Conservation (phyloP, 2,888 invertebrate genomes). For the Sinodicranocentrus sp. region DNA sequence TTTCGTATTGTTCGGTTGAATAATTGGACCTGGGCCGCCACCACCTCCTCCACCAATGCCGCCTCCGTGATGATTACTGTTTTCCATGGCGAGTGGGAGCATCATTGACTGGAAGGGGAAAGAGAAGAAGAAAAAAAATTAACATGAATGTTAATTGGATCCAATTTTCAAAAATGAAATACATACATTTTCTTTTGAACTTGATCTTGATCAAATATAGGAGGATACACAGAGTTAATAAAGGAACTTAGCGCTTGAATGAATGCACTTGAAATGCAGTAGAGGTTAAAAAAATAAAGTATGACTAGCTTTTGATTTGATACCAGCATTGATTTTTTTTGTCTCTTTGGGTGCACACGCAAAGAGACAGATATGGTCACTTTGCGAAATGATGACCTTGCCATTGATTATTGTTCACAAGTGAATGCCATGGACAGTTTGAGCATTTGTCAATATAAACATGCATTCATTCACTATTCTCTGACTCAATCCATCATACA, state of each 20-base stretch:
- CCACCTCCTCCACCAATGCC: constrained; percentile 44
- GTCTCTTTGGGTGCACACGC: no score
- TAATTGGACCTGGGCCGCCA: constrained; percentile 11
- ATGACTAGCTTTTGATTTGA: no score
- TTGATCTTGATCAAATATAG: no score
- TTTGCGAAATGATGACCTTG: constrained; percentile 45
- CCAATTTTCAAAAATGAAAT: no score
- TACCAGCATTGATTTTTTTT: no score
- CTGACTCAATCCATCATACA: background rate
- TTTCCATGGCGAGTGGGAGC: constrained; percentile 62
- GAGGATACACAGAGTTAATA: no score
- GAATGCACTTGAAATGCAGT: no score
- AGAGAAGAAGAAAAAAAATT: background rate
- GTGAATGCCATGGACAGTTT: constrained; percentile 44
- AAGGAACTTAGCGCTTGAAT: no score
- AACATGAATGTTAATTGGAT: no score
- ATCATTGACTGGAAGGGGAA: constrained; percentile 48
- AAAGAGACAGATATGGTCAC: background rate
- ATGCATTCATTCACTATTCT: background rate
- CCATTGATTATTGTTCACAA: constrained; percentile 51
- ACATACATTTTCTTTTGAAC: no score
- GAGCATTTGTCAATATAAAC: no score
- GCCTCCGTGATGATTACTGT: constrained; percentile 50
- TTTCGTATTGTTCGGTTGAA: constrained; percentile 42
- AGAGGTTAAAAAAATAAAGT: no score